Evolutionary conservation across 2,113 vertebrate genomes (phyloP).

Genomic region (Nothoprocta perdicaria): DNA sequence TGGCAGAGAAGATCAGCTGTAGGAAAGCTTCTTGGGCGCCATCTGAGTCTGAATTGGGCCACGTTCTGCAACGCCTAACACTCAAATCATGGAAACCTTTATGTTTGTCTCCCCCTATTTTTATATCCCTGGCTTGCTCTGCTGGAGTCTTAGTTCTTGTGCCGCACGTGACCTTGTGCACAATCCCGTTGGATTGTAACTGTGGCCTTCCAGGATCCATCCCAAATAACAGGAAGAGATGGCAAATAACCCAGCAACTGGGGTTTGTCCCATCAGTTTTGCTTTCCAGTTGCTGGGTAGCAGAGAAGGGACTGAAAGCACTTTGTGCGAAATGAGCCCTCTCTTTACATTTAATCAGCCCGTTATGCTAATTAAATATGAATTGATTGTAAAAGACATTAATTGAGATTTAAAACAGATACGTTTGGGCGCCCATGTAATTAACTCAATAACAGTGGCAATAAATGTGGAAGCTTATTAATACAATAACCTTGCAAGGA

Average conservation of each 20-base stretch:
- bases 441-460: constrained; percentile 44
- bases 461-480: constrained; percentile 27
- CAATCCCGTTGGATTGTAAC: neutral
- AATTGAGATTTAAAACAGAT: constrained; percentile 62
- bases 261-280: neutral
- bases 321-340: neutral
- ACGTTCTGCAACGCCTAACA: neutral
- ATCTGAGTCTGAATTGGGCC: neutral
- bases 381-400: constrained; percentile 52
- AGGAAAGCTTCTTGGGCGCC: neutral
- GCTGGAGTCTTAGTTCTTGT: neutral
- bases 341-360: constrained; percentile 40
- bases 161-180: accelerated
- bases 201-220: neutral
- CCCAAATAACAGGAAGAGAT: neutral
- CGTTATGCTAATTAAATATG: constrained; percentile 33
- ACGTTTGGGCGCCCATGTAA: constrained; percentile 5
- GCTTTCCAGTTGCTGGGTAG: neutral
- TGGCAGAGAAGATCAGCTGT: neutral
- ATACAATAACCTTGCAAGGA: constrained; percentile 9
- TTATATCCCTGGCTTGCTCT: neutral
- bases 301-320: neutral
- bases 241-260: neutral
- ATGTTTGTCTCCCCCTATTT: neutral
- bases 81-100: neutral